Evolutionary conservation across 2,888 invertebrate genomes (phyloP).

Genomic region (Neoaliturus tenellus): DNA sequence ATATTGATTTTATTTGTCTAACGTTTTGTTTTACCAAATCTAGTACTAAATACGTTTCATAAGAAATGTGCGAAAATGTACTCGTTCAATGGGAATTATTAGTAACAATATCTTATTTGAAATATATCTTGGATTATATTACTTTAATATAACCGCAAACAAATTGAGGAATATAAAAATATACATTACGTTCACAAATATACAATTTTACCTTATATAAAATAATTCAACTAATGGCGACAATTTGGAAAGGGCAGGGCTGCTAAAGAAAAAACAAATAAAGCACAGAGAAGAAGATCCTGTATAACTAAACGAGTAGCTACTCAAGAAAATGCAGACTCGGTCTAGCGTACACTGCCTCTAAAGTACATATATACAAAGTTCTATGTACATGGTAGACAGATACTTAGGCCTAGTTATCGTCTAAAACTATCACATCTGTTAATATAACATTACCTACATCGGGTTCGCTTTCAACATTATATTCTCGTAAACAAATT

Average conservation of each 20-base stretch:
- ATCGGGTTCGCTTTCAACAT: not conserved
- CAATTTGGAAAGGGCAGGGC: constrained; percentile 8
- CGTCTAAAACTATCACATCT: constrained; percentile 55
- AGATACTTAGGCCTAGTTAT: constrained; percentile 34
- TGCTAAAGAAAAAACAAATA: constrained; percentile 3
- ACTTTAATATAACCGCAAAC: no score
- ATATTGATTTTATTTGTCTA: no score
- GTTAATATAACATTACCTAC: constrained; percentile 31
- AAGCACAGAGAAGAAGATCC: constrained; percentile 14
- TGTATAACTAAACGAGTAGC: not conserved
- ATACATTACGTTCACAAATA: no score
- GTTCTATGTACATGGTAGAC: constrained; percentile 54
- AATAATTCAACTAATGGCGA: no score
- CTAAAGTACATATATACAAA: constrained; percentile 54
- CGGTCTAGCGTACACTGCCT: constrained; percentile 35
- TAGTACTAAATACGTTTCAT: no score
- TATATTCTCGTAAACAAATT: not conserved
- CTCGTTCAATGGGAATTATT: no score
- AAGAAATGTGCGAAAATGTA: no score
- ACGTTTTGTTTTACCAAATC: no score
- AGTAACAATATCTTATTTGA: no score
- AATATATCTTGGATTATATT: no score
- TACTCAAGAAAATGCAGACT: constrained; percentile 23
- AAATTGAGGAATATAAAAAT: no score
- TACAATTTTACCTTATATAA: no score